Percentiles rank a stretch among this genome's conserved stretches.
Conservation (phyloP, 2,888 invertebrate genomes). For the Tipula vernalis region DNA sequence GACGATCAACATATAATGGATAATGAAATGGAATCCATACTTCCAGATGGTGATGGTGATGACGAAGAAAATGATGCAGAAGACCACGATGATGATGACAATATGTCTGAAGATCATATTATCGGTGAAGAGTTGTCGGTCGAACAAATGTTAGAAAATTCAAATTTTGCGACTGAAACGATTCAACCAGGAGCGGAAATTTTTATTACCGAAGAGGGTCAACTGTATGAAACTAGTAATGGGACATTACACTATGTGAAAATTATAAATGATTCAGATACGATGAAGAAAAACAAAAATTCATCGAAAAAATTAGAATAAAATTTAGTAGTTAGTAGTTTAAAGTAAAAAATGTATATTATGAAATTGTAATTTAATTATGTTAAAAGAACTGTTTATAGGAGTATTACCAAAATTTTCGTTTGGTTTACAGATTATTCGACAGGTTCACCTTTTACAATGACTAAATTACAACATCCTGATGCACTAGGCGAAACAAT, state of each 20-base stretch:
- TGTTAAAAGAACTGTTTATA: neutral
- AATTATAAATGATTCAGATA: conserved; percentile 19
- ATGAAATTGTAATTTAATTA: neutral
- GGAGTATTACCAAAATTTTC: neutral
- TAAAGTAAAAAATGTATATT: neutral
- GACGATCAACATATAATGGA: neutral
- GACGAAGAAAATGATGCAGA: neutral
- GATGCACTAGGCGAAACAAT: neutral
- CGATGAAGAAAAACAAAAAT: neutral
- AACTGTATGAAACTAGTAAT: conserved; percentile 34
- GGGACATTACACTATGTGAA: conserved; percentile 33
- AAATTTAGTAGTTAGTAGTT: neutral
- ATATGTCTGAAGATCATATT: neutral
- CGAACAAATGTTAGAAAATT: neutral
- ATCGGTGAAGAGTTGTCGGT: neutral
- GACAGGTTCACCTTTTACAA: neutral
- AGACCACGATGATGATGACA: neutral
- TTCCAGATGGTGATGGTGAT: neutral
- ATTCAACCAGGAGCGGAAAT: conserved; percentile 17
- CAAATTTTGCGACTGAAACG: neutral
- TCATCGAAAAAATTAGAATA: neutral
- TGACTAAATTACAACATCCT: neutral
- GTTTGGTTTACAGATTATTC: neutral
- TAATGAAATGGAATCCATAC: neutral
- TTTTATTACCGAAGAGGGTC: conserved; percentile 29